Conservation (phyloP, 2,888 invertebrate genomes). For the Acronicta psi region DNA sequence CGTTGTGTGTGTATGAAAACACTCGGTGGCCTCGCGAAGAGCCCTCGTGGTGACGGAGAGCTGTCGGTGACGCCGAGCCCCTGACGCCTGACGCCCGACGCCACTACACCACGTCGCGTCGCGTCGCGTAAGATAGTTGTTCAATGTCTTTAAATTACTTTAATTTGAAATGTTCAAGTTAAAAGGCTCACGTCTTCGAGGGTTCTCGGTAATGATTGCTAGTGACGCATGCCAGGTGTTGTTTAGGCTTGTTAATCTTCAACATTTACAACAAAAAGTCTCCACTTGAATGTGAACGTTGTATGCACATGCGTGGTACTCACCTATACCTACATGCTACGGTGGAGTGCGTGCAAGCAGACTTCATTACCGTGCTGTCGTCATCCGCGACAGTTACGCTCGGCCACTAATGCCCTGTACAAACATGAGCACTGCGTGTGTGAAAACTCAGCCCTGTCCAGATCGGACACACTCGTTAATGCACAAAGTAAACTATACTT, state of each 20-base stretch:
- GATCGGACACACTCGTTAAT: constrained; percentile 79
- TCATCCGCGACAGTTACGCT: constrained; percentile 77
- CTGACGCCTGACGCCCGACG: constrained; percentile 62
- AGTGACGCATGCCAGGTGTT: constrained; percentile 59
- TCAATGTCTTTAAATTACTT: constrained; percentile 83
- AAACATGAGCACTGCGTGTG: constrained; percentile 77
- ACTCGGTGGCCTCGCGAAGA: constrained; percentile 82
- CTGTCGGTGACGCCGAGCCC: constrained; percentile 69
- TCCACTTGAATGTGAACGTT: constrained; percentile 58
- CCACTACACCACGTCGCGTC: constrained; percentile 73
- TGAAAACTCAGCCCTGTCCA: constrained; percentile 82
- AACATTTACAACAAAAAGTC: constrained; percentile 53
- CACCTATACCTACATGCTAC: constrained; percentile 25
- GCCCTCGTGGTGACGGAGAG: constrained; percentile 85
- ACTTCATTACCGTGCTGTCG: constrained; percentile 57
- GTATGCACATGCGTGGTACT: constrained; percentile 46
- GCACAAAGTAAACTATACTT: constrained; percentile 76
- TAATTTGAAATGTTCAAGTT: constrained; percentile 76
- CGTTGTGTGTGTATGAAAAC: constrained; percentile 87
- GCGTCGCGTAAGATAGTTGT: constrained; percentile 81
- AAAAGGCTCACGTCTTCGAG: constrained; percentile 64
- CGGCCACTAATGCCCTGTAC: constrained; percentile 73
- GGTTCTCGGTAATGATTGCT: constrained; percentile 70
- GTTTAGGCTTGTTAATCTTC: constrained; percentile 69
- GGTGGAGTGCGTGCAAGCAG: constrained; percentile 31